Evolutionary conservation across 2,113 vertebrate genomes (phyloP).

Genomic region (Saccopteryx leptura): DNA sequence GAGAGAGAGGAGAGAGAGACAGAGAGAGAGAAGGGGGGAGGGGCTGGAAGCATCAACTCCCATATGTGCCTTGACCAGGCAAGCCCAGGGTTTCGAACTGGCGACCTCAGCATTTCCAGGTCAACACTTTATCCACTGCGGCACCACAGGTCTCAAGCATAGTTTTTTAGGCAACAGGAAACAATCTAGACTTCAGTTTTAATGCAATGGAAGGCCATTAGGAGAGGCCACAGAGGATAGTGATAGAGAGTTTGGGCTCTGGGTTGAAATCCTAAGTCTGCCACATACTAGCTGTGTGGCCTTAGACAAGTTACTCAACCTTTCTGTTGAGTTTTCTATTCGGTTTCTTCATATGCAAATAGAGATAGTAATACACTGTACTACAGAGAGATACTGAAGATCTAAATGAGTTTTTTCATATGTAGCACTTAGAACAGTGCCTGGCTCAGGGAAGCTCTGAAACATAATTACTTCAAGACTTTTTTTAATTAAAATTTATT

Average conservation of each 20-base stretch:
- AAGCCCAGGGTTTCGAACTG: too few species aligned
- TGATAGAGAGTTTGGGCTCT: background rate
- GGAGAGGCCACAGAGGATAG: background rate
- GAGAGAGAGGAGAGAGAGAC: too few species aligned
- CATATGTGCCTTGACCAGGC: too few species aligned
- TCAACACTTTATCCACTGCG: too few species aligned
- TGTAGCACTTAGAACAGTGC: background rate
- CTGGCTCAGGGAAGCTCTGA: background rate
- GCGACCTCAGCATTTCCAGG: too few species aligned
- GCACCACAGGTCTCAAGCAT: background rate
- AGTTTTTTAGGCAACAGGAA: background rate
- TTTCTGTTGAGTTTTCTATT: constrained; percentile 14
- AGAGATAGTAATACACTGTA: background rate
- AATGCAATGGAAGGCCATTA: background rate
- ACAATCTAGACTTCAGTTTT: background rate
- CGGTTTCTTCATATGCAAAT: background rate
- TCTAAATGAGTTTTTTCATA: background rate
- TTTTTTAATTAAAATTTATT: too few species aligned
- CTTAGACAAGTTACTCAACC: background rate
- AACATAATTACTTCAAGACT: background rate
- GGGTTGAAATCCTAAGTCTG: background rate
- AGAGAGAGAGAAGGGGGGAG: too few species aligned
- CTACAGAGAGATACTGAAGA: background rate
- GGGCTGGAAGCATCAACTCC: too few species aligned
- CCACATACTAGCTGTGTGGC: background rate